Base-by-base conservation (phyloP, 2,797 vertebrate species). In the Xerus rutilus region DNA sequence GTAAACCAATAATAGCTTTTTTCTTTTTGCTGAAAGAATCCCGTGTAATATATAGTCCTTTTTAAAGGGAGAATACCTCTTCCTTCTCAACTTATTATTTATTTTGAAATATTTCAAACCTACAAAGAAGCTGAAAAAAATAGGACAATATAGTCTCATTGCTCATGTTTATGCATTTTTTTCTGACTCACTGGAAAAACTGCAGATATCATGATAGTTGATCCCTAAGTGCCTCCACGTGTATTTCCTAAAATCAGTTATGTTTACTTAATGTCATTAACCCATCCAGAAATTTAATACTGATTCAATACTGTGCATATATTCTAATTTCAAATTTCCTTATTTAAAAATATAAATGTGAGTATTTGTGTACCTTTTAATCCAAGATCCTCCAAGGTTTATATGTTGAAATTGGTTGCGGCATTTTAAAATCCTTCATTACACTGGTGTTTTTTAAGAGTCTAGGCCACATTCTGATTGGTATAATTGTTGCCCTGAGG, bases 51-150 rank as follows among this genome's bases (percentile, higher is more conserved):
- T n/a, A 10, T 20, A 91, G 69, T 12, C 23, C 45, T 70, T 67
- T 17, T 79, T 18, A 62, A 17, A 6, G 28, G 35, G 18, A 8
- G 73, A 52, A 67, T 52, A 49, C 7, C 32, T 17, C 11, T 25
- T 5, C 17, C 35, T 78, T 7, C 21, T 5, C 28, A 65, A 1
- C 8, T 14, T 89, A 73, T 91, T 92, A 89, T 78, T 97, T 85
- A 89, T 78, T 97, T 85, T 91, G 67, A 91, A 88, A 57, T 32
- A 85, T 69, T 94, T 89, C 32, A 92, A 62, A 72, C 35, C 35
- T 90, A 39, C n/a, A 11, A 11, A 81, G 57, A 89, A 84, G 35
- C 77, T 93, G 35, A 17, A 52, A 64, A 65, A 88, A 79, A 15
- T n/a, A 64, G 12, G 83, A 39, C 32, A 70, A 0, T 87, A 32